Percentiles rank a stretch among this genome's conserved stretches.
Evolutionary conservation across 2,888 invertebrate genomes (phyloP).

Genomic region (Drosophila affinis): DNA sequence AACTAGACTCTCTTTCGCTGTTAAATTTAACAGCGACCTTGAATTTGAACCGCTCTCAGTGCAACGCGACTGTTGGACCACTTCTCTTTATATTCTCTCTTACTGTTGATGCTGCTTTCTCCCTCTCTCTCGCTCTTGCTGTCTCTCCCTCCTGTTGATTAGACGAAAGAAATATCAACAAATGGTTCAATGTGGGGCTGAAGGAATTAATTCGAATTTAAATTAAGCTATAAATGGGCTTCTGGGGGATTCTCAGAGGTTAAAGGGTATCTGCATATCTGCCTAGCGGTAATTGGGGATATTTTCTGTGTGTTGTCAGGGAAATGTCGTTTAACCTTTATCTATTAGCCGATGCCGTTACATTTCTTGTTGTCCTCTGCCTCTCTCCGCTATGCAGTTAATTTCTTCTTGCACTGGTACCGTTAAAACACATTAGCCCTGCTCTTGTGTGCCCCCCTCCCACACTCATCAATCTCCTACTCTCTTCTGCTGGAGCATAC

Average conservation of each 20-base stretch:
- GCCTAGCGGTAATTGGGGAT: too few relatives aligned
- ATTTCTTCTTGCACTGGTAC: slow-evolving; percentile 15
- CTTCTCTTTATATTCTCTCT: slow-evolving; percentile 2
- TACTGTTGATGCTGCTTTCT: slow-evolving; percentile 13
- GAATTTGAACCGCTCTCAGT: neutral
- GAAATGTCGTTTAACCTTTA: slow-evolving; percentile 7
- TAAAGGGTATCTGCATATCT: neutral
- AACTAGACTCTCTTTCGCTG: neutral
- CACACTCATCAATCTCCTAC: neutral
- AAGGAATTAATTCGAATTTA: slow-evolving; percentile 43
- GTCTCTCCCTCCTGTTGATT: slow-evolving; percentile 65
- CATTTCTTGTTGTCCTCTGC: slow-evolving; percentile 15
- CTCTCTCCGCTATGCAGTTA: slow-evolving; percentile 22
- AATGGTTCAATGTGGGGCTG: slow-evolving; percentile 45
- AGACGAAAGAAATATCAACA: slow-evolving; percentile 58
- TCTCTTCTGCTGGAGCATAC: slow-evolving; percentile 3
- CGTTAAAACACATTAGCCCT: slow-evolving; percentile 34
- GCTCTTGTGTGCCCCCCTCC: slow-evolving; percentile 1
- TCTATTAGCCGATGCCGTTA: slow-evolving; percentile 18
- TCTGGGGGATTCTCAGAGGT: slow-evolving; percentile 1
- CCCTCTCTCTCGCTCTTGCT: slow-evolving; percentile 2
- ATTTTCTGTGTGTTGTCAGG: neutral
- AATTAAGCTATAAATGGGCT: slow-evolving; percentile 8
- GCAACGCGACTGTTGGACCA: slow-evolving; percentile 50
- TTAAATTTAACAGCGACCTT: neutral